Evolutionary conservation across 2,113 vertebrate genomes (phyloP).

Genomic region (Alligator mississippiensis): DNA sequence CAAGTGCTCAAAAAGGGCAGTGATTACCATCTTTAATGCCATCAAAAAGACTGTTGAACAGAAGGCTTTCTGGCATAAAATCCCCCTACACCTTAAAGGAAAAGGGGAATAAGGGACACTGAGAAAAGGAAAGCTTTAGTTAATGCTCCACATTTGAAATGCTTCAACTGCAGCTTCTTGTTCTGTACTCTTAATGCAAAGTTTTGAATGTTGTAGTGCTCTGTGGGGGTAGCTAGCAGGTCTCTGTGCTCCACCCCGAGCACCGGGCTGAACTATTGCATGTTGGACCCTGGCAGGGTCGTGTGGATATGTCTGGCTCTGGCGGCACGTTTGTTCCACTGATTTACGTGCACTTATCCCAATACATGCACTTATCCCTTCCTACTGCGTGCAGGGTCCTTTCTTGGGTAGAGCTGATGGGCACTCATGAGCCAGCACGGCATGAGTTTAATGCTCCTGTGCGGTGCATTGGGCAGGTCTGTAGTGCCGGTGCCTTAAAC

Average conservation of each 20-base stretch:
- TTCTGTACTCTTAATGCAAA: not conserved
- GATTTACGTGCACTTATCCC: not conserved
- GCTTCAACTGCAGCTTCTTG: not conserved
- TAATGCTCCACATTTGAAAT: not conserved
- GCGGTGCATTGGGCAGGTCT: conserved; percentile 25
- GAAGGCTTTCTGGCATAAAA: not conserved
- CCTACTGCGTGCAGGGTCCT: too few relatives aligned
- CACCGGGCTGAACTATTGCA: not conserved
- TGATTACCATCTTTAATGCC: not conserved
- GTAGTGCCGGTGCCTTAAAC: conserved; percentile 49
- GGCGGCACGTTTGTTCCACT: not conserved
- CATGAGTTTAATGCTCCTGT: not conserved
- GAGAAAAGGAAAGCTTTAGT: not conserved
- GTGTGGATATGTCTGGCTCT: not conserved
- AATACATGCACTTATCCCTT: not conserved
- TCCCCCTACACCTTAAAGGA: not conserved
- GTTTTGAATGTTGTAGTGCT: conserved; percentile 21
- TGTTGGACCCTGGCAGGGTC: conserved; percentile 7
- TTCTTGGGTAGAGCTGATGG: not conserved
- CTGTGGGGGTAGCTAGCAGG: not conserved
- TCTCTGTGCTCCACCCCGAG: not conserved
- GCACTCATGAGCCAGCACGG: not conserved
- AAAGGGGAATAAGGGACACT: not conserved
- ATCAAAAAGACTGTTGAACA: not conserved
- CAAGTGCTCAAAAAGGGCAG: not conserved